Evolutionary conservation across 2,797 vertebrate species (phyloP), one percentile per base, ranked within the genome.

Genomic region (Cryptoblepharus egeriae): DNA sequence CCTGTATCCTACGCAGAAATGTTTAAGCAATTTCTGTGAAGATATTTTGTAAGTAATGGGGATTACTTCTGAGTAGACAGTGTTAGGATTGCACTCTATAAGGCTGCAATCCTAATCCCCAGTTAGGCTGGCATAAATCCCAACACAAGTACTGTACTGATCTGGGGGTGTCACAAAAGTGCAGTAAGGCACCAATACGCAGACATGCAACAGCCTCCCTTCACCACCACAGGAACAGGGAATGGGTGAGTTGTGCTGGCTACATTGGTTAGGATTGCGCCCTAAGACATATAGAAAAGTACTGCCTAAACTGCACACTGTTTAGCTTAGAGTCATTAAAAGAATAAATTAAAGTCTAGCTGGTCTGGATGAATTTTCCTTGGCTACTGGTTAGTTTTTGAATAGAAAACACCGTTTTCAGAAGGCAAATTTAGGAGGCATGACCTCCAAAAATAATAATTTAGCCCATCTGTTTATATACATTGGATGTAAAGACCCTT

Each of bases 311-410:
- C 84, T 91, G 89, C 71, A n/a, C 64, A 13, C 64, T 81, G 60
- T 30, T 91, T 83, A 82, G 10, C 80, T 91, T 90, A 80, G 75
- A 87, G 71, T 74, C 68, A 28, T 82, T 75, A 28, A 45, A 85
- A 65, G 89, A 92, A 77, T 9, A 16, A 8, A 68, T 20, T 87
- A 28, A 0, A 75, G 49, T 52, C 49, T 4, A 52, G 72, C 2
- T 42, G 39, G n/a, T 72, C 52, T 73, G 28, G 76, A 85, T 74
- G 76, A 87, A 52, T 70, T 89, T 83, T 52, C 0, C 84, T 87
- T 85, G 84, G 72, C 88, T 75, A 64, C 58, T 67, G 81, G 28
- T 73, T 86, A 83, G 79, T 81, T 93, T 90, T 85, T 73, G 71
- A 76, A 73, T 26, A 83, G 85, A 75, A 87, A 68, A 81, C 42